These are phyloP conservation scores for Dipodomys ordii DNA, from an alignment of 2,113 vertebrate species.

Conservation along the genomic window DNA sequence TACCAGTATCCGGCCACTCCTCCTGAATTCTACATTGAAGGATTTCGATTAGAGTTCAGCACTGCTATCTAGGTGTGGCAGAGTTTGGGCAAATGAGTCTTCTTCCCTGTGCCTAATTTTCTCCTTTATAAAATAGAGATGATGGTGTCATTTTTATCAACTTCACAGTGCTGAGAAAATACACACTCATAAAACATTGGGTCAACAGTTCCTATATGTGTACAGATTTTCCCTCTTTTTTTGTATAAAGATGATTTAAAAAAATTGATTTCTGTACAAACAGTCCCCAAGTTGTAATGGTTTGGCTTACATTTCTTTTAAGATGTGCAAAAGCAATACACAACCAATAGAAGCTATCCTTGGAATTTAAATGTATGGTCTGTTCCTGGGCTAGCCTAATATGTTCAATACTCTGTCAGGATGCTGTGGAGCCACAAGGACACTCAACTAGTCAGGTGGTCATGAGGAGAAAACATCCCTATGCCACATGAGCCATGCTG, in stretches of 20 bases:
- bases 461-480: not conserved
- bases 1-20: too few relatives aligned
- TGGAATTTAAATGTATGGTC: too few relatives aligned
- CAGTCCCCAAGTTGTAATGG: not conserved
- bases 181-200: not conserved
- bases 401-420: not conserved
- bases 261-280: not conserved
- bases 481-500: too few relatives aligned
- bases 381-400: too few relatives aligned
- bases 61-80: not conserved
- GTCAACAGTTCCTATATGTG: not conserved
- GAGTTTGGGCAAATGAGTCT: not conserved
- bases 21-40: too few relatives aligned
- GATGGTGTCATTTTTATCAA: not conserved
- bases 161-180: not conserved
- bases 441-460: not conserved
- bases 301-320: not conserved
- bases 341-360: too few relatives aligned
- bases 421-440: too few relatives aligned
- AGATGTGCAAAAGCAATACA: too few relatives aligned
- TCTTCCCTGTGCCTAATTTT: too few relatives aligned
- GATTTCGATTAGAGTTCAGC: too few relatives aligned
- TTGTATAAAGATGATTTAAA: not conserved
- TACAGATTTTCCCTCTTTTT: not conserved
- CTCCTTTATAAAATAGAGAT: not conserved